Base-by-base conservation (phyloP, 2,113 vertebrate species). In the Alethe castanea region DNA sequence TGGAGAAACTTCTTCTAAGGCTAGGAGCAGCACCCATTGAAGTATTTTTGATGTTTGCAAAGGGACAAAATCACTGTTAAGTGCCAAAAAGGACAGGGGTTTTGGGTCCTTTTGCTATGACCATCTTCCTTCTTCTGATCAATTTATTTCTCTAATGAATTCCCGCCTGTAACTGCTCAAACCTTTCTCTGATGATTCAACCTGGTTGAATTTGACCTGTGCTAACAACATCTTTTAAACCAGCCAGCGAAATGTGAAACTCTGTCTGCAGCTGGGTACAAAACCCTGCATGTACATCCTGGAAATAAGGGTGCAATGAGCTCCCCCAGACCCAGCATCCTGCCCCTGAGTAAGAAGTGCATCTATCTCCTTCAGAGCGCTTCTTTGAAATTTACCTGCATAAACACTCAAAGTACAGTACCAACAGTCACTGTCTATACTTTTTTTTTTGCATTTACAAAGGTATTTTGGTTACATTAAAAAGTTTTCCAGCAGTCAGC, bases 71-170 rank as follows among this genome's bases (percentile, higher is more conserved):
- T 24, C 50, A 66, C 45, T 48, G 5, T 62, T 74, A 78, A 38
- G 13, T 36, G 24, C 35, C 47, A 64, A 31, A 47, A 4, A 5
- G 36, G 2, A 5, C 20, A 7, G 11, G 40, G 16, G 2, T 0
- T 78, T 84, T 1, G 26, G 1, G 14, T 66, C 29, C 8, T 59
- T 81, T 25, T 52, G 14, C 14, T 52, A 19, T 0, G 0, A 29
- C 16, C 1, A 3, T 64, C 9, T 22, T 64, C 36, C 10, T 71
- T 45, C 48, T 31, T 53, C 45, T 71, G 7, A 29, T 42, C 31
- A 59, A 33, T 59, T 70, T 61, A 52, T 67, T 24, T 17, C 16
- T 79, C 12, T 60, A 60, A 81, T 38, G 11, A 88, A 71, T 67
- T 91, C 13, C n/a, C 2, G 2, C 11, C 40, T 66, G 14, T 23